phyloP scores from a whole-genome alignment of 2,888 invertebrate species.

The Ligdia adustata region DNA sequence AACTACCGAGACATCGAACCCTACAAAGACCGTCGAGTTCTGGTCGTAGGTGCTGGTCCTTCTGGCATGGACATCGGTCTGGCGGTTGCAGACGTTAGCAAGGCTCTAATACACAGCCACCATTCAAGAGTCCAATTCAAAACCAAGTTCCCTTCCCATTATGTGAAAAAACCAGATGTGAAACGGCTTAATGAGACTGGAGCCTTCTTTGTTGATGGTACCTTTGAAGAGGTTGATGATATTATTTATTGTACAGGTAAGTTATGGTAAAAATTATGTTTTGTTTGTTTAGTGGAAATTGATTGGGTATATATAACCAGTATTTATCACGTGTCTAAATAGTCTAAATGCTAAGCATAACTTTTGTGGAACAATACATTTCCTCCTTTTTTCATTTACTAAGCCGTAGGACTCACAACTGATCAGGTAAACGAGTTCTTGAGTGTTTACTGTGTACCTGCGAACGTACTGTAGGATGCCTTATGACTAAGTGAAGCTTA shows the following conservation, averaged over 20 bases:
- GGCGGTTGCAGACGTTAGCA: constrained; percentile 79
- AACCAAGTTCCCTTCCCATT: constrained; percentile 73
- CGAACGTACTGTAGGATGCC: too few species aligned
- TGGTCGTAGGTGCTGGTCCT: constrained; percentile 88
- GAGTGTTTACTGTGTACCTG: too few species aligned
- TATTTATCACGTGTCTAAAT: too few species aligned
- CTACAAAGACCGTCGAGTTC: constrained; percentile 83
- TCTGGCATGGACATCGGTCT: constrained; percentile 90
- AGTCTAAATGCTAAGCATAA: too few species aligned
- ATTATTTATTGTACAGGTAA: constrained; percentile 89
- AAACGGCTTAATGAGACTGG: constrained; percentile 75
- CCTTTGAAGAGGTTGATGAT: constrained; percentile 84
- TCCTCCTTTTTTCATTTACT: too few species aligned
- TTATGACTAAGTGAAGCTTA: too few species aligned
- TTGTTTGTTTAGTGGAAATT: too few species aligned
- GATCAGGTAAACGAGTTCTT: too few species aligned
- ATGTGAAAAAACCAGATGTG: constrained; percentile 79
- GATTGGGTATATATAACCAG: too few species aligned
- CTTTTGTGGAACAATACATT: too few species aligned
- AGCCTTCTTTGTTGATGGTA: constrained; percentile 85
- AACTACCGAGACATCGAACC: constrained; percentile 86
- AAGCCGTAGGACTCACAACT: too few species aligned
- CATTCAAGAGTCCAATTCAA: constrained; percentile 66
- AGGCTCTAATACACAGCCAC: constrained; percentile 78
- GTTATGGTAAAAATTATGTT: too few species aligned